These are phyloP conservation scores for Lanius collurio DNA, from an alignment of 2,113 vertebrate species.

Conservation along the genomic window DNA sequence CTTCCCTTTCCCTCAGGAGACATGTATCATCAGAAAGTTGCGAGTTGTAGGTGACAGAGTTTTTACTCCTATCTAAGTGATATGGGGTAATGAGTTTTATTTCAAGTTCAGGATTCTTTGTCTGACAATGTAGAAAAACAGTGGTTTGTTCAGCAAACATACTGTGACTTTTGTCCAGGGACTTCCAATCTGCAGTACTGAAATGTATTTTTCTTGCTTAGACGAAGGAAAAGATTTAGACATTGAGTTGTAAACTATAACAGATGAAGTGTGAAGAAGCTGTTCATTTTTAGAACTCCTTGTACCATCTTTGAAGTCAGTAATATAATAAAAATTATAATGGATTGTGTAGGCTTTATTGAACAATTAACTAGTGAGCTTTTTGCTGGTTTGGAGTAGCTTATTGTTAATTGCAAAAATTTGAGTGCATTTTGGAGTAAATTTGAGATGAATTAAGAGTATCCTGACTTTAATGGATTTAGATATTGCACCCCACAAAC, in stretches of 20 bases:
- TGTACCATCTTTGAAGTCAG: background rate
- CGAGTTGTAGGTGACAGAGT: background rate
- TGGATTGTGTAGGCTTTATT: background rate
- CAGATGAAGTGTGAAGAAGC: conserved; percentile 18
- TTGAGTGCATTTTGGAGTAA: background rate
- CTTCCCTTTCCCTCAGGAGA: background rate
- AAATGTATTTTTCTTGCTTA: background rate
- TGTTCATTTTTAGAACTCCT: conserved; percentile 10
- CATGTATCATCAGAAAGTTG: background rate
- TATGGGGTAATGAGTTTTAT: background rate
- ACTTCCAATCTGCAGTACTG: background rate
- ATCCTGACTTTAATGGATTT: background rate
- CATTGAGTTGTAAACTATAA: background rate
- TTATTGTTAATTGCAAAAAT: background rate
- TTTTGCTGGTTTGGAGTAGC: background rate
- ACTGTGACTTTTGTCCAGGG: background rate
- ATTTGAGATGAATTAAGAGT: background rate
- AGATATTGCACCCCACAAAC: background rate
- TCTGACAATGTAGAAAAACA: background rate
- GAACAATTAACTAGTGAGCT: background rate
- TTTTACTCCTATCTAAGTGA: background rate
- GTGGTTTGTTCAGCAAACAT: background rate
- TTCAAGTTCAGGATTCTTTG: background rate
- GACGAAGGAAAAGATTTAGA: background rate
- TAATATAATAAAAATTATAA: background rate